Base-by-base conservation (phyloP, 2,113 vertebrate species). In the Condylura cristata region DNA sequence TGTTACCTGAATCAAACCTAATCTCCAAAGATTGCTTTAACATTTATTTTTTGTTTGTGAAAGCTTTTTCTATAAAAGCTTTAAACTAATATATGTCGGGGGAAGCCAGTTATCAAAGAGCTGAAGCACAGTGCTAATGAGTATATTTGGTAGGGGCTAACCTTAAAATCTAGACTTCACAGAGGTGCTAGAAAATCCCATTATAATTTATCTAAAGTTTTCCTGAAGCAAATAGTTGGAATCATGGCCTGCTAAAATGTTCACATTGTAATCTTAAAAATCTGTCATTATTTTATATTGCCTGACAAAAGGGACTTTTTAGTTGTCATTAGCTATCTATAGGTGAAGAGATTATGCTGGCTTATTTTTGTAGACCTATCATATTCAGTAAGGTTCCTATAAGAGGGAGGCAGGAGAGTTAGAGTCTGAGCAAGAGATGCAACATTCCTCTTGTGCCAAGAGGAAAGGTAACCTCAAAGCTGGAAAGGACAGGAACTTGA, bases 1-100 rank as follows among this genome's bases (percentile, higher is more conserved):
- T 78, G 39, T 63, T 76, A 78, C 44, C 22, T 90, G 66, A 90
- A 53, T 93, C 17, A 70, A 79, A 94, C 34, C 16, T 48, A 68
- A 12, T 58, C 66, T 66, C 46, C 28, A 66, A 53, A 75, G 80
- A 96, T 78, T 95, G 87, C n/a, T 88, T 26, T 68, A 56, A 92
- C 24, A 22, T 75, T 89, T 79, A 46, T 41, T 89, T 78, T 79
- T 78, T 85, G n/a, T 41, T 74, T 68, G 16, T 79, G 30, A 82
- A 96, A 72, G 22, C 46, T 46, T 63, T 87, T 86, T 75, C 37
- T 82, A 30, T 66, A 39, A 63, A 71, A 84, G 30, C 4, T 66
- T 3, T 84, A 63, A 63, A n/a, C 17, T 87, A 22, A 58, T 32
- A 66, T 18, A 41, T 68, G 46, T 8, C 28, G 84, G 51, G 28